phyloP scores from a whole-genome alignment of 1,140 invertebrate genomes.

The Cotesia glomerata region DNA sequence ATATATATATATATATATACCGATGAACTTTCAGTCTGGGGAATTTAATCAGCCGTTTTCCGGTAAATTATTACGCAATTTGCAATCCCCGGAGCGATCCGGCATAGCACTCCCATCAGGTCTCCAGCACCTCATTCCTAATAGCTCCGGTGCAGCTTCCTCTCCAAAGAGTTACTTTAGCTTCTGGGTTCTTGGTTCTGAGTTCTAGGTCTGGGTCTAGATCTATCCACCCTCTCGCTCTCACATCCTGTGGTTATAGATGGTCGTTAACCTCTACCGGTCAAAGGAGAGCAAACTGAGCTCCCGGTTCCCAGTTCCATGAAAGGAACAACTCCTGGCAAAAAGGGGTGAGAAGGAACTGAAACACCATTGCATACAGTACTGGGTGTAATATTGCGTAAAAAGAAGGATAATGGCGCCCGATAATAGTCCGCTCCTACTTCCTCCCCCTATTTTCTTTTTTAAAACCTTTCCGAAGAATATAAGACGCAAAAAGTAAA shows the following conservation, averaged over 20 bases:
- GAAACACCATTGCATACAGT: slow-evolving; percentile 19
- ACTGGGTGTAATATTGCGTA: slow-evolving; percentile 12
- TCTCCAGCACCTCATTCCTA: background rate
- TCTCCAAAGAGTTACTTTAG: no score
- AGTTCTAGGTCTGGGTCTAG: background rate
- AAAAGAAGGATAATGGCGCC: slow-evolving; percentile 24
- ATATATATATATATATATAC: slow-evolving; percentile 9
- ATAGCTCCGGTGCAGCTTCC: background rate
- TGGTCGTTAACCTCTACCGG: slow-evolving; percentile 32
- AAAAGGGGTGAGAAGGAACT: background rate
- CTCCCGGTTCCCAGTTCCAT: background rate
- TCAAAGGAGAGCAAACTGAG: slow-evolving; percentile 10
- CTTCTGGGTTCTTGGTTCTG: no score
- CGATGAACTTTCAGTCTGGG: slow-evolving; percentile 45
- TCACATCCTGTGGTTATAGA: slow-evolving; percentile 20
- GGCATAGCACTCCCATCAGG: background rate
- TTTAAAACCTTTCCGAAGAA: background rate
- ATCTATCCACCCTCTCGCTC: background rate
- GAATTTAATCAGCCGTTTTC: slow-evolving; percentile 55
- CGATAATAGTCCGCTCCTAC: slow-evolving; percentile 15
- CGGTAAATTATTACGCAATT: slow-evolving; percentile 52
- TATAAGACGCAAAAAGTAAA: background rate
- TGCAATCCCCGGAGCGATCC: slow-evolving; percentile 34
- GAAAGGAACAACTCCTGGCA: background rate
- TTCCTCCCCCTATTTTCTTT: background rate